A percentile compares a stretch with the other conserved stretches of the same genome.
Evolutionary conservation across 1,140 invertebrate genomes (phyloP).

Genomic region (Pseudomyrmex gracilis): DNA sequence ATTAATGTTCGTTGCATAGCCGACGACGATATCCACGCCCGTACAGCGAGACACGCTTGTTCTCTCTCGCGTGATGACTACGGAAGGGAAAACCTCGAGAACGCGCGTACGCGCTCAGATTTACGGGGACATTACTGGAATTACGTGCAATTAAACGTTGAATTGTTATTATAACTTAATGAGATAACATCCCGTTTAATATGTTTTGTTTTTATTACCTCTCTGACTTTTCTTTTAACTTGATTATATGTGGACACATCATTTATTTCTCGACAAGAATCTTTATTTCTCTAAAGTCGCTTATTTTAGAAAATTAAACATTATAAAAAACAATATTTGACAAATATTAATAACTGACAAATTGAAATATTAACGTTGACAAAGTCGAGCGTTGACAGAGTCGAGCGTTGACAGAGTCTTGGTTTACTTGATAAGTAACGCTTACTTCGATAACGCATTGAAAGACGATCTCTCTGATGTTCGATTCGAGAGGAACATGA

Average conservation of each 20-base stretch:
- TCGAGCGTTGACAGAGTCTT: too few relatives aligned
- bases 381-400: too few relatives aligned
- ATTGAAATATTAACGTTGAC: too few relatives aligned
- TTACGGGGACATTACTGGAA: conserved; percentile 36
- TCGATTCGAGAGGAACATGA: conserved; percentile 55
- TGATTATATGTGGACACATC: too few relatives aligned
- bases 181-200: conserved; percentile 16
- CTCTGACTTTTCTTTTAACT: background rate
- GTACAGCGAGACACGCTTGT: conserved; percentile 59
- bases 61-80: conserved; percentile 49
- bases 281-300: too few relatives aligned
- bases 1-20: conserved; percentile 72
- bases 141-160: conserved; percentile 48
- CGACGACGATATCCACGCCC: conserved; percentile 17
- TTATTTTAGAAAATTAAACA: too few relatives aligned
- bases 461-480: conserved; percentile 26
- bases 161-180: conserved; percentile 52
- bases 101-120: background rate
- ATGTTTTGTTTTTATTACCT: background rate
- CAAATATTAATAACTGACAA: too few relatives aligned
- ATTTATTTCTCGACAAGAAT: too few relatives aligned
- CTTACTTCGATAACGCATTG: background rate
- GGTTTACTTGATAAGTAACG: too few relatives aligned
- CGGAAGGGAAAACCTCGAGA: conserved; percentile 42
- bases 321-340: too few relatives aligned